Percentiles rank a stretch among this genome's conserved stretches.
phyloP scores from a whole-genome alignment of 2,888 invertebrate species.

The Oxycera nigricornis region DNA sequence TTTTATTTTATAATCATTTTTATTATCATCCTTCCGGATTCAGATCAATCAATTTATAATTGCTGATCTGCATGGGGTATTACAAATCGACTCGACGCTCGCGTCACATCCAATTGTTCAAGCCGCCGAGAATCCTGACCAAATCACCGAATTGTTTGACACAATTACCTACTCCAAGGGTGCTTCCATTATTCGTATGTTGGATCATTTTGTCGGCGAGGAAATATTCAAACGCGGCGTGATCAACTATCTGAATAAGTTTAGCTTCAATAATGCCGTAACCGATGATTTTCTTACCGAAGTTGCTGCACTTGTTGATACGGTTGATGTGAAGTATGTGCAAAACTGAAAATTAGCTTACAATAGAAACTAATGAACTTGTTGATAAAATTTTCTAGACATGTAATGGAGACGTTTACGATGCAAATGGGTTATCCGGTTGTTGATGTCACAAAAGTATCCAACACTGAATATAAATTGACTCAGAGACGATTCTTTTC shows the following conservation, averaged over 20 bases:
- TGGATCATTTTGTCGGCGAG: conserved; percentile 76
- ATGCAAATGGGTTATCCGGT: conserved; percentile 88
- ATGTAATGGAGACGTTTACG: conserved; percentile 89
- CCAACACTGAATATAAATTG: conserved; percentile 65
- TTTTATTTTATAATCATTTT: not conserved
- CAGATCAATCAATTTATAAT: conserved; percentile 80
- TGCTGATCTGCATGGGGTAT: conserved; percentile 74
- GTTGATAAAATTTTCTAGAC: conserved; percentile 55
- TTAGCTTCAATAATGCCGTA: conserved; percentile 76
- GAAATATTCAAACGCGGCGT: conserved; percentile 76
- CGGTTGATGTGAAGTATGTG: conserved; percentile 62
- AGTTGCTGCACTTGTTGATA: conserved; percentile 65
- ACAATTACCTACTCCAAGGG: conserved; percentile 92
- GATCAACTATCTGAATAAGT: conserved; percentile 74
- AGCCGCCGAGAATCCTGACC: conserved; percentile 81
- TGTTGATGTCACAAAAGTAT: conserved; percentile 66
- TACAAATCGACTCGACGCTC: conserved; percentile 77
- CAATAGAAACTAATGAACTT: not conserved
- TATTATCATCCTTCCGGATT: conserved; percentile 17
- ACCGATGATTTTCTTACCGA: conserved; percentile 76
- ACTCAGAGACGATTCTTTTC: conserved; percentile 79
- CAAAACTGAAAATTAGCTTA: not conserved
- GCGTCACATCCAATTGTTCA: conserved; percentile 92
- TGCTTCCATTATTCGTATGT: conserved; percentile 86
- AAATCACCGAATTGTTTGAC: conserved; percentile 93